A percentile compares a stretch with the other conserved stretches of the same genome.
phyloP scores from a whole-genome alignment of 1,140 invertebrate genomes.

The Drosophila virilis region DNA sequence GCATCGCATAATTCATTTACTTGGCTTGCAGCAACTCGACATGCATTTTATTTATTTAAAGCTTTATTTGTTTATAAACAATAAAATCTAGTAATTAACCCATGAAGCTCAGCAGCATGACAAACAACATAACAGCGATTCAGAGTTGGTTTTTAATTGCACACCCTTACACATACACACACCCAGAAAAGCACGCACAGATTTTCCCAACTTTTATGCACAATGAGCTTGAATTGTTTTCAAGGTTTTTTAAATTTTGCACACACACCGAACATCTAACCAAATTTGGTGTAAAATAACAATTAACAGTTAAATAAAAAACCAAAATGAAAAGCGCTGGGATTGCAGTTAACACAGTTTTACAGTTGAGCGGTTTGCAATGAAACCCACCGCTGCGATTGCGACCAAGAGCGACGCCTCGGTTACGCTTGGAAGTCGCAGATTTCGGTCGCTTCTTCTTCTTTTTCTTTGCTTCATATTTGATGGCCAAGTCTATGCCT shows the following conservation, averaged over 20 bases:
- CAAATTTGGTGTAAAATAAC: slow-evolving; percentile 44
- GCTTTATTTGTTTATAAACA: slow-evolving; percentile 57
- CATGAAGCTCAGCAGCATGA: slow-evolving; percentile 12
- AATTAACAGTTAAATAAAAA: slow-evolving; percentile 24
- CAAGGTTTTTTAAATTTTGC: slow-evolving; percentile 53
- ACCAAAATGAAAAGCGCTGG: slow-evolving; percentile 59
- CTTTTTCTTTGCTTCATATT: neutral
- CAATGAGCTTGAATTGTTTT: slow-evolving; percentile 49
- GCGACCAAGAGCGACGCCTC: slow-evolving; percentile 1
- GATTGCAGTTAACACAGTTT: slow-evolving; percentile 67
- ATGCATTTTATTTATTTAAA: slow-evolving; percentile 50
- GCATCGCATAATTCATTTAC: slow-evolving; percentile 47
- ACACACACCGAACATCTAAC: slow-evolving; percentile 33
- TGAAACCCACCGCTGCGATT: slow-evolving; percentile 14
- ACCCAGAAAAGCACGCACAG: neutral
- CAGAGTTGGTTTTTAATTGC: slow-evolving; percentile 45
- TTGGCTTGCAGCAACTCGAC: slow-evolving; percentile 26
- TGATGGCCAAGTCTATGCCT: slow-evolving; percentile 24
- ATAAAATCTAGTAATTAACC: slow-evolving; percentile 57
- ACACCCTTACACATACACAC: slow-evolving; percentile 34
- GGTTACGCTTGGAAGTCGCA: slow-evolving; percentile 33
- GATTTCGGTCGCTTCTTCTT: slow-evolving; percentile 25
- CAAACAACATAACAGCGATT: slow-evolving; percentile 42
- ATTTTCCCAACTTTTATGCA: slow-evolving; percentile 72
- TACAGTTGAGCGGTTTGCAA: slow-evolving; percentile 60